phyloP scores from a whole-genome alignment of 2,797 vertebrate species.

The Moxostoma hubbsi region DNA sequence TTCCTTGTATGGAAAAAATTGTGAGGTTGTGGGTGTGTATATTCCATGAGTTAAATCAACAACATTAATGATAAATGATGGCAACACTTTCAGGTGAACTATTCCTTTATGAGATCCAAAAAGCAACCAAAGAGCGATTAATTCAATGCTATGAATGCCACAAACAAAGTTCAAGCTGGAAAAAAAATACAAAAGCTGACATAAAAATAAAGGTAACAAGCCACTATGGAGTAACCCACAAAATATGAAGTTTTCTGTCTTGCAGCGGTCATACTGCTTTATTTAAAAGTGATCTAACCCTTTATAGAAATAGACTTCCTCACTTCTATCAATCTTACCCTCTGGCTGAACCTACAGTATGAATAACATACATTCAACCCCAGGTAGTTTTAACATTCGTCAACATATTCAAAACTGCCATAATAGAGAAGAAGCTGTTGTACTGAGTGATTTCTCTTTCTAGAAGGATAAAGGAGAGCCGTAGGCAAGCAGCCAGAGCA shows the following conservation, averaged over 20 bases:
- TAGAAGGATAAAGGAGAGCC: background rate
- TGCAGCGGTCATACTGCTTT: background rate
- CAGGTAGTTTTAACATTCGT: slow-evolving; percentile 4
- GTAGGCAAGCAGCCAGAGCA: slow-evolving; percentile 6
- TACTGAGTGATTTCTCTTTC: background rate
- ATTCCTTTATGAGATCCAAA: background rate
- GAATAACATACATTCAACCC: background rate
- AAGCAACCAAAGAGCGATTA: background rate
- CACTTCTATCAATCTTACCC: background rate
- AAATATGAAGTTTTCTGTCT: background rate
- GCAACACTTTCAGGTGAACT: background rate
- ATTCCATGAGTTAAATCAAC: background rate
- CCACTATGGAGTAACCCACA: no score
- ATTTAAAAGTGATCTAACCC: background rate
- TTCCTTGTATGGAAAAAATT: no score
- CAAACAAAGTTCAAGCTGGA: background rate
- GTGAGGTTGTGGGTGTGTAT: background rate
- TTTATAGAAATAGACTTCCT: background rate
- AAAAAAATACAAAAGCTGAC: no score
- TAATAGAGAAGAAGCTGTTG: no score
- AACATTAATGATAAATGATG: background rate
- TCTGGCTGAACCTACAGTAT: background rate
- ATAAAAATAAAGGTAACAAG: no score
- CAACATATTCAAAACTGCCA: background rate
- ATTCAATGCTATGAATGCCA: background rate